phyloP scores from a whole-genome alignment of 2,888 invertebrate genomes.

The Agrochola lota region DNA sequence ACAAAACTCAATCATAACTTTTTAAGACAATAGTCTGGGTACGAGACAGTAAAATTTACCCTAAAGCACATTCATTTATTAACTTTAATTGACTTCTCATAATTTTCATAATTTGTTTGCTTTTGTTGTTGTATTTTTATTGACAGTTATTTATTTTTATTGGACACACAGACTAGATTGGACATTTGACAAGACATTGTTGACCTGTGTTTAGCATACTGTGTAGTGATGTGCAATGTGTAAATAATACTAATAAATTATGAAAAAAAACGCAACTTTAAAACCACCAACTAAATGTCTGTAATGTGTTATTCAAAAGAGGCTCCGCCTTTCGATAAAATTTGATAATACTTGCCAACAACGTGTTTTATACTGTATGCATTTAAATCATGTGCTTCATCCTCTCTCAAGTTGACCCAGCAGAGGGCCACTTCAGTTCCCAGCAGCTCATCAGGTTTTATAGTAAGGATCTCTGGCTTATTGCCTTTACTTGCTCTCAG shows the following conservation, averaged over 20 bases:
- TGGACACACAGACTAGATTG: no score
- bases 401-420: conserved; percentile 93
- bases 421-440: conserved; percentile 92
- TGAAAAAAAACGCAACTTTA: neutral
- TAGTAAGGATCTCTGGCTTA: conserved; percentile 92
- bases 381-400: conserved; percentile 91
- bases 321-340: neutral
- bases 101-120: conserved; percentile 33
- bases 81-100: conserved; percentile 18
- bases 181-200: neutral
- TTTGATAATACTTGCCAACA: conserved; percentile 79
- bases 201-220: conserved; percentile 2
- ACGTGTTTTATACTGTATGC: conserved; percentile 91
- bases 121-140: conserved; percentile 31
- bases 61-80: conserved; percentile 6
- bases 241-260: neutral
- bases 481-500: conserved; percentile 91
- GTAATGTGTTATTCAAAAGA: neutral
- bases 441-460: conserved; percentile 91
- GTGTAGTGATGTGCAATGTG: conserved; percentile 13
- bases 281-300: neutral
- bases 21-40: neutral
- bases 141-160: conserved; percentile 7
- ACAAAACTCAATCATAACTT: conserved; percentile 14
- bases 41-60: neutral